Conservation (phyloP, 2,797 vertebrate species). For the Natrix natrix region DNA sequence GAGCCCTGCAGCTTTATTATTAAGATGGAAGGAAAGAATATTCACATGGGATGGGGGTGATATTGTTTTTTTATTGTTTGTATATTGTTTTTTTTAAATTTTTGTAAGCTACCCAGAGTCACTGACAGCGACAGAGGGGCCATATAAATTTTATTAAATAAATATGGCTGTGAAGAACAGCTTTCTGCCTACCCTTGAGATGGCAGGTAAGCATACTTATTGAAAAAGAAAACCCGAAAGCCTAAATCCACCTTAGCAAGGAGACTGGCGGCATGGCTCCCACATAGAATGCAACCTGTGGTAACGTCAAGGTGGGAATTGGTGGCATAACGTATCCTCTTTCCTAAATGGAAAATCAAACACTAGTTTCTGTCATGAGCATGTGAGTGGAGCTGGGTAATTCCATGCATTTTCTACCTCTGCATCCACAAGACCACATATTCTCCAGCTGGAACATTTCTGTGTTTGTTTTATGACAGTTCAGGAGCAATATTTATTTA, state of each 20-base stretch:
- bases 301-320: background rate
- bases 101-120: background rate
- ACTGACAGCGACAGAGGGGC: background rate
- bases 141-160: background rate
- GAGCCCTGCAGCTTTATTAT: slow-evolving; percentile 9
- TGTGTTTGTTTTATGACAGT: background rate
- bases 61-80: background rate
- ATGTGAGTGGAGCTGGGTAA: background rate
- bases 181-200: background rate
- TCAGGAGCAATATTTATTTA: background rate
- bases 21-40: slow-evolving; percentile 18
- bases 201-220: background rate
- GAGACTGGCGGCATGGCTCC: background rate
- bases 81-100: background rate
- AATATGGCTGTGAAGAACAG: background rate
- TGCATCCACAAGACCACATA: background rate
- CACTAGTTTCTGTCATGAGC: background rate
- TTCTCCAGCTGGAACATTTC: background rate
- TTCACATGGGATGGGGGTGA: background rate
- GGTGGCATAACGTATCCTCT: background rate
- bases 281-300: background rate
- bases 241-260: background rate
- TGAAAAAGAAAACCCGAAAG: background rate
- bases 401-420: background rate
- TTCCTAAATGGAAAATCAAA: background rate